Evolutionary conservation across 2,888 invertebrate genomes (phyloP).

Genomic region (Cantharis nigra): DNA sequence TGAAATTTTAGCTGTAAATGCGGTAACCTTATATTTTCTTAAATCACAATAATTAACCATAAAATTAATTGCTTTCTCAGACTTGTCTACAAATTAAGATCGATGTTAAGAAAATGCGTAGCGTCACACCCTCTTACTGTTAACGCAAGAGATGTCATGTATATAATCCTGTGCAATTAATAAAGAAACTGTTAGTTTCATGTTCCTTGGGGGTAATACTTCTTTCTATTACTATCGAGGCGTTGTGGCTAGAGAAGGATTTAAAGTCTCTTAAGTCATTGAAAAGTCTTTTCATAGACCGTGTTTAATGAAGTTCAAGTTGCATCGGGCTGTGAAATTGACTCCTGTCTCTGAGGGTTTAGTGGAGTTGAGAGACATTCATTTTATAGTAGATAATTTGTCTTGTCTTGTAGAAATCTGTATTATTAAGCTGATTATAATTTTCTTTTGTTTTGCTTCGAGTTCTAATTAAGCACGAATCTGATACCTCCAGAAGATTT

Average conservation of each 20-base stretch:
- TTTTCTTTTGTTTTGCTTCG: neutral
- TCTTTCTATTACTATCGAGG: constrained; percentile 8
- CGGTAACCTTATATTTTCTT: neutral
- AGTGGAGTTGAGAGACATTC: constrained; percentile 24
- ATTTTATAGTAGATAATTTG: constrained; percentile 34
- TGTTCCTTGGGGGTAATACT: neutral
- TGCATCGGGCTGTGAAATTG: constrained; percentile 45
- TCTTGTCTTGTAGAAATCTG: constrained; percentile 16
- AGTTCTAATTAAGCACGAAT: neutral
- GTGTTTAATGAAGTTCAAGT: constrained; percentile 46
- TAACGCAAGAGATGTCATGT: neutral
- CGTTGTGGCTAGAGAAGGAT: constrained; percentile 10
- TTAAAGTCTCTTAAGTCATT: constrained; percentile 15
- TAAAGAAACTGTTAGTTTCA: constrained; percentile 6
- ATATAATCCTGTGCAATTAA: constrained; percentile 13
- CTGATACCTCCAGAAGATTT: neutral
- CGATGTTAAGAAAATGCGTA: neutral
- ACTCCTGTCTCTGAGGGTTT: constrained; percentile 39
- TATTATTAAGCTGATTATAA: constrained; percentile 11
- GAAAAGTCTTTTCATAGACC: constrained; percentile 32
- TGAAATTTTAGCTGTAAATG: neutral
- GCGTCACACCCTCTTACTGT: neutral
- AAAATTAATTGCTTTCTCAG: neutral
- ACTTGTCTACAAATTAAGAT: neutral
- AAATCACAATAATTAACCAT: neutral